Percentiles rank a stretch among this genome's conserved stretches.
phyloP scores from a whole-genome alignment of 2,888 invertebrate species.

The Chalcosyrphus nemorum region DNA sequence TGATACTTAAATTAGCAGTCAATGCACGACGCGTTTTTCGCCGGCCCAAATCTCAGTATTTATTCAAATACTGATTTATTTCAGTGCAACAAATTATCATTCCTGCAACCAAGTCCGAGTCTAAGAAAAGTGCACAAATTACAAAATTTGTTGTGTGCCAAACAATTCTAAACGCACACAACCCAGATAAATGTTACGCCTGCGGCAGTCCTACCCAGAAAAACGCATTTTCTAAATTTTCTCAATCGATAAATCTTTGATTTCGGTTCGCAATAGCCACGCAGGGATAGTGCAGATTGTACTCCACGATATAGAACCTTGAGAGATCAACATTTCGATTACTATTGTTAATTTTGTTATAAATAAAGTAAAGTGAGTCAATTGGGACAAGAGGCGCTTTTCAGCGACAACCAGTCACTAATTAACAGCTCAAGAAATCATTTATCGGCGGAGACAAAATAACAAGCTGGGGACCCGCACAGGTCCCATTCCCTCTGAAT shows the following conservation, averaged over 20 bases:
- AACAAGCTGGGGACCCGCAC: not conserved
- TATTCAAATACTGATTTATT: slow-evolving; percentile 49
- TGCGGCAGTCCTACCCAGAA: slow-evolving; percentile 45
- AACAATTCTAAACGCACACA: slow-evolving; percentile 17
- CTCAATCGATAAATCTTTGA: slow-evolving; percentile 51
- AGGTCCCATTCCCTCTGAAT: slow-evolving; percentile 38
- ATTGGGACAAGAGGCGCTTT: slow-evolving; percentile 12
- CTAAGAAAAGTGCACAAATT: slow-evolving; percentile 16
- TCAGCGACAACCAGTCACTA: slow-evolving; percentile 18
- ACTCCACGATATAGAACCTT: slow-evolving; percentile 44
- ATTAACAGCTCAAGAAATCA: slow-evolving; percentile 57
- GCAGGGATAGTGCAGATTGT: slow-evolving; percentile 12
- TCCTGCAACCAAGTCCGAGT: slow-evolving; percentile 18
- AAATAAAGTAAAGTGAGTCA: slow-evolving; percentile 47
- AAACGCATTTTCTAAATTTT: slow-evolving; percentile 60
- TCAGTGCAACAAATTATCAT: slow-evolving; percentile 33
- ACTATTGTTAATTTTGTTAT: slow-evolving; percentile 44
- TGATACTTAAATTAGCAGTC: slow-evolving; percentile 28
- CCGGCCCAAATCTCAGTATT: slow-evolving; percentile 22
- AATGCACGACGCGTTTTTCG: slow-evolving; percentile 17
- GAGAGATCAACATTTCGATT: slow-evolving; percentile 55
- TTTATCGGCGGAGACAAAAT: slow-evolving; percentile 2
- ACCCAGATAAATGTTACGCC: slow-evolving; percentile 7
- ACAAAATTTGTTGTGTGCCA: slow-evolving; percentile 2
- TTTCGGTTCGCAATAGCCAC: slow-evolving; percentile 7